A percentile compares a stretch with the other conserved stretches of the same genome.
Conservation (phyloP, 2,888 invertebrate species). For the Laothoe populi region DNA sequence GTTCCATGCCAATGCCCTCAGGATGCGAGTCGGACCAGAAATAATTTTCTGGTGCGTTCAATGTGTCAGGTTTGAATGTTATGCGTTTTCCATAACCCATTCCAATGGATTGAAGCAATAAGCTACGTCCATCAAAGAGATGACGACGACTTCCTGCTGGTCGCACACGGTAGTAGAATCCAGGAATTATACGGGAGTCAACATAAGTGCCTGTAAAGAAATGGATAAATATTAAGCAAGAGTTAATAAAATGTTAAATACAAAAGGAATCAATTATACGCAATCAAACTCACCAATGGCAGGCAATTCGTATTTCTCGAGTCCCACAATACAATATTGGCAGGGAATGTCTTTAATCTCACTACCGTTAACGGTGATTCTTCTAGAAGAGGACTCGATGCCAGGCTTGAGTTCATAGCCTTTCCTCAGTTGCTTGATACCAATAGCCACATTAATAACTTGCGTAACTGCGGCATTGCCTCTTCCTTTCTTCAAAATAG, state of each 20-base stretch:
- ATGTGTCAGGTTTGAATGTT: slow-evolving; percentile 88
- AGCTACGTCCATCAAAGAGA: slow-evolving; percentile 87
- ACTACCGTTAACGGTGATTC: slow-evolving; percentile 86
- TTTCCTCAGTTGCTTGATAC: slow-evolving; percentile 79
- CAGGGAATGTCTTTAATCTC: slow-evolving; percentile 88
- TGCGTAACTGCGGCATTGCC: slow-evolving; percentile 81
- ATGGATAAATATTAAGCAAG: neutral
- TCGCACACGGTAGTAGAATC: slow-evolving; percentile 89
- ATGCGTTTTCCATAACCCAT: slow-evolving; percentile 91
- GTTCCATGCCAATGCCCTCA: slow-evolving; percentile 88
- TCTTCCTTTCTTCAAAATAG: slow-evolving; percentile 81
- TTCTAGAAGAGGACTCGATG: slow-evolving; percentile 85
- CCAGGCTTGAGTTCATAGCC: slow-evolving; percentile 87
- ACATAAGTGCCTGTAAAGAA: slow-evolving; percentile 87
- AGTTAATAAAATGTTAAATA: neutral
- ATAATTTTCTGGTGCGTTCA: slow-evolving; percentile 86
- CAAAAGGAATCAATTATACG: neutral
- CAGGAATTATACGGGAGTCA: slow-evolving; percentile 89
- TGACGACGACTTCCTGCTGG: slow-evolving; percentile 87
- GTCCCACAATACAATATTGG: slow-evolving; percentile 87
- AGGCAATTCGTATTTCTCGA: slow-evolving; percentile 88
- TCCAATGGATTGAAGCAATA: slow-evolving; percentile 87
- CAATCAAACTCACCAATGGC: slow-evolving; percentile 85
- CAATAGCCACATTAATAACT: slow-evolving; percentile 85
- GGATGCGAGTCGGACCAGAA: slow-evolving; percentile 92